These are phyloP conservation scores for Meiosimyza decipiens DNA, from an alignment of 2,888 invertebrate species.

Conservation along the genomic window DNA sequence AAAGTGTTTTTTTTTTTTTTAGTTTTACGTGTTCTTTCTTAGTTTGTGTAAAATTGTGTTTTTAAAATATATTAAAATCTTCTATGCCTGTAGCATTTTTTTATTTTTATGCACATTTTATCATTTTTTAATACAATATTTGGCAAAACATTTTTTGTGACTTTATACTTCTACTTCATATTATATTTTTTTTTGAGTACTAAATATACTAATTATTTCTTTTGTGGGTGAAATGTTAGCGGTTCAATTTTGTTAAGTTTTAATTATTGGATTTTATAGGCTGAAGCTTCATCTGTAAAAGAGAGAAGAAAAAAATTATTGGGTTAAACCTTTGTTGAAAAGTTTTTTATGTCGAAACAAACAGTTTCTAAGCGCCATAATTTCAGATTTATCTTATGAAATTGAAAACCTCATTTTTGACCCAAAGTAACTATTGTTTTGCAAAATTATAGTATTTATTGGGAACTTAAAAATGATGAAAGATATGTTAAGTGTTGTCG, in stretches of 20 bases:
- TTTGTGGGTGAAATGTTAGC: too few relatives aligned
- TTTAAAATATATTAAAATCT: slow-evolving; percentile 41
- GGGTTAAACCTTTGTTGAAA: slow-evolving; percentile 4
- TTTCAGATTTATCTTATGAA: too few relatives aligned
- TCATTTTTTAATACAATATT: slow-evolving; percentile 53
- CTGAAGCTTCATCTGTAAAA: slow-evolving; percentile 52
- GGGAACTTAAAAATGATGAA: too few relatives aligned
- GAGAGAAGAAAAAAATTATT: slow-evolving; percentile 24
- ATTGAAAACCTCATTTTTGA: too few relatives aligned
- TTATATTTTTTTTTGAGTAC: slow-evolving; percentile 33
- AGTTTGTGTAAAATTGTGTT: slow-evolving; percentile 33
- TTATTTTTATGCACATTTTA: slow-evolving; percentile 43
- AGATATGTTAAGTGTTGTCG: too few relatives aligned
- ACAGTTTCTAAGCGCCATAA: too few relatives aligned
- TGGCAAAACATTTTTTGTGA: slow-evolving; percentile 51
- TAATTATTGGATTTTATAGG: slow-evolving; percentile 47
- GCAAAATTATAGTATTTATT: too few relatives aligned
- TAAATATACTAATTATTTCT: slow-evolving; percentile 28
- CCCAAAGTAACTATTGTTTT: too few relatives aligned
- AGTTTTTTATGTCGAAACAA: not conserved
- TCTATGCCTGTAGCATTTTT: slow-evolving; percentile 38
- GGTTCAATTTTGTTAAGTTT: slow-evolving; percentile 40
- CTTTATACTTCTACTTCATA: slow-evolving; percentile 31
- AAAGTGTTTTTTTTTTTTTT: slow-evolving; percentile 37
- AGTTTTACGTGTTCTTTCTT: slow-evolving; percentile 28